Percentiles rank a stretch among this genome's conserved stretches.
These are phyloP conservation scores for Copidosoma aretas DNA, from an alignment of 2,888 invertebrate species.

Conservation along the genomic window DNA sequence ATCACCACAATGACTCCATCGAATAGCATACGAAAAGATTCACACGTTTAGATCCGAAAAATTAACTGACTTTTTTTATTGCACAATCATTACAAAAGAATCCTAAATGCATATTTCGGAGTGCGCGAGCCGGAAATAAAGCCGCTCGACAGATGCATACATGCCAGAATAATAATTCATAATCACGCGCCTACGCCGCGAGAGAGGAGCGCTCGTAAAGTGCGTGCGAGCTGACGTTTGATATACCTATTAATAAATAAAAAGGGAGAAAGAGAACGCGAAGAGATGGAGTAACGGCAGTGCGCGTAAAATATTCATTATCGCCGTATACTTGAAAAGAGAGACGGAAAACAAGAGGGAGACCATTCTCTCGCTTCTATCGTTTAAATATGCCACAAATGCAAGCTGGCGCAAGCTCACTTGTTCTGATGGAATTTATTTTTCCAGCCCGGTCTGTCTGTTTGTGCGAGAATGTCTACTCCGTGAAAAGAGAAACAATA, in stretches of 20 bases:
- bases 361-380: conserved; percentile 16
- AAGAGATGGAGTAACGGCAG: neutral
- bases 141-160: conserved; percentile 1
- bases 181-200: conserved; percentile 42
- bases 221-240: conserved; percentile 25
- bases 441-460: conserved; percentile 32
- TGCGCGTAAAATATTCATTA: conserved; percentile 34
- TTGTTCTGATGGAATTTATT: conserved; percentile 45
- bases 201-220: conserved; percentile 31
- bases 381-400: conserved; percentile 21
- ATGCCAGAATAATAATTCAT: conserved; percentile 21
- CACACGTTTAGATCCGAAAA: neutral
- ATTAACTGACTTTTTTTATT: neutral
- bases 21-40: neutral
- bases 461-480: conserved; percentile 22
- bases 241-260: neutral
- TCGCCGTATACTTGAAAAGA: conserved; percentile 34
- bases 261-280: conserved; percentile 5
- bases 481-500: neutral
- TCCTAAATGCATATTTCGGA: neutral
- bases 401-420: conserved; percentile 46
- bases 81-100: neutral
- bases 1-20: no score
- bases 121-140: neutral
- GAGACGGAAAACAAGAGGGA: neutral